phyloP scores from a whole-genome alignment of 2,797 vertebrate species.

The Myotis findleyi region DNA sequence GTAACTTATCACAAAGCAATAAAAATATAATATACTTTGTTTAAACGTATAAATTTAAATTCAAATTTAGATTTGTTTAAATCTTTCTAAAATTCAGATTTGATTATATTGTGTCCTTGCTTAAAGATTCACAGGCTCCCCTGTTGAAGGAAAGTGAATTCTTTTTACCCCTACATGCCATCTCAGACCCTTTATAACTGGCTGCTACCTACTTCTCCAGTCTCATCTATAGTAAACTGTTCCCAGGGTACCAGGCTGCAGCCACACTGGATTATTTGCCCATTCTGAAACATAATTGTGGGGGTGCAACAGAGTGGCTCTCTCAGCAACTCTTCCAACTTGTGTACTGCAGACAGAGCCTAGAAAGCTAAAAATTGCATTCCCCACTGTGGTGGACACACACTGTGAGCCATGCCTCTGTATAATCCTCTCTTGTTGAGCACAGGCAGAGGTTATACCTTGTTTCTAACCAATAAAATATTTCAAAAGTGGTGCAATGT shows the following conservation, averaged over 20 bases:
- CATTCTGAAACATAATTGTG: background rate
- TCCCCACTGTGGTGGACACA: background rate
- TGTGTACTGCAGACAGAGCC: background rate
- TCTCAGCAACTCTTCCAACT: background rate
- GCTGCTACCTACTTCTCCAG: background rate
- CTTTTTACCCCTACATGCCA: background rate
- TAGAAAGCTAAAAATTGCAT: background rate
- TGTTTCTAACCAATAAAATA: background rate
- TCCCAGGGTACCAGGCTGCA: background rate
- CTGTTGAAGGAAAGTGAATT: background rate
- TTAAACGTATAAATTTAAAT: background rate
- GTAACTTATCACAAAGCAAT: background rate
- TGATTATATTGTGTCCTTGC: background rate
- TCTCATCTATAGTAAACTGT: background rate
- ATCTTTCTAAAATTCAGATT: background rate
- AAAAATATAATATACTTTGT: background rate
- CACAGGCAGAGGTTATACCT: background rate
- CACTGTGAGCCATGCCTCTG: background rate
- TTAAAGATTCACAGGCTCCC: background rate
- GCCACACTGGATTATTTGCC: background rate
- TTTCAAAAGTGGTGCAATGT: background rate
- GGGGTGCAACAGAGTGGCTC: background rate
- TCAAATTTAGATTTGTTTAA: background rate
- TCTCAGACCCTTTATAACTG: background rate
- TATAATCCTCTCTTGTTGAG: background rate